These are phyloP conservation scores for Harlomillsia oculata DNA, from an alignment of 1,140 invertebrate species.

Conservation along the genomic window DNA sequence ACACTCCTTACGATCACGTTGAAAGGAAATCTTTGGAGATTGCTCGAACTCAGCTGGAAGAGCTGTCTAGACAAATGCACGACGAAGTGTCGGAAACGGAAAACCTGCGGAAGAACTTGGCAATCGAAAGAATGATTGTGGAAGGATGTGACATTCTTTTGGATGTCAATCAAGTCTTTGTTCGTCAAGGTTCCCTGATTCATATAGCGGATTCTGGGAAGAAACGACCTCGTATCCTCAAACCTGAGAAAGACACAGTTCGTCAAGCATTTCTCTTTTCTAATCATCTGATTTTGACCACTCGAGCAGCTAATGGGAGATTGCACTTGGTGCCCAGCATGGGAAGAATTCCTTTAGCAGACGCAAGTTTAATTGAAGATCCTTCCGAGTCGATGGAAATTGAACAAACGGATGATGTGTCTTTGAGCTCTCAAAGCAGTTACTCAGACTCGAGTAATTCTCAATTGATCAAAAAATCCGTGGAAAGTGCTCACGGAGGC, in stretches of 20 bases:
- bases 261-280: constrained; percentile 80
- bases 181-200: constrained; percentile 63
- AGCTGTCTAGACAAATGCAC: constrained; percentile 72
- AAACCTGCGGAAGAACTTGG: constrained; percentile 83
- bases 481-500: constrained; percentile 41
- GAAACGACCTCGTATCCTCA: constrained; percentile 37
- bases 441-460: constrained; percentile 38
- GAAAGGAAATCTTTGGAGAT: constrained; percentile 80
- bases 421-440: constrained; percentile 32
- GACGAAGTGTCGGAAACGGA: constrained; percentile 91
- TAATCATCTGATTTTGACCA: constrained; percentile 74
- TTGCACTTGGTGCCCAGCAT: constrained; percentile 72
- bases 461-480: constrained; percentile 38
- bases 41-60: constrained; percentile 76
- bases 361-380: constrained; percentile 74
- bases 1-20: constrained; percentile 90
- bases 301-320: constrained; percentile 66
- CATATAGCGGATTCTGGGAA: constrained; percentile 49
- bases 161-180: constrained; percentile 87
- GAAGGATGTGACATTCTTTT: constrained; percentile 89
- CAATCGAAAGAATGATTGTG: constrained; percentile 88
- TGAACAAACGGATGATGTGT: constrained; percentile 46
- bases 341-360: constrained; percentile 72
- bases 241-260: constrained; percentile 60
- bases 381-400: constrained; percentile 49